Evolutionary conservation across 2,113 vertebrate species (phyloP).

Genomic region (Hemicordylus capensis): DNA sequence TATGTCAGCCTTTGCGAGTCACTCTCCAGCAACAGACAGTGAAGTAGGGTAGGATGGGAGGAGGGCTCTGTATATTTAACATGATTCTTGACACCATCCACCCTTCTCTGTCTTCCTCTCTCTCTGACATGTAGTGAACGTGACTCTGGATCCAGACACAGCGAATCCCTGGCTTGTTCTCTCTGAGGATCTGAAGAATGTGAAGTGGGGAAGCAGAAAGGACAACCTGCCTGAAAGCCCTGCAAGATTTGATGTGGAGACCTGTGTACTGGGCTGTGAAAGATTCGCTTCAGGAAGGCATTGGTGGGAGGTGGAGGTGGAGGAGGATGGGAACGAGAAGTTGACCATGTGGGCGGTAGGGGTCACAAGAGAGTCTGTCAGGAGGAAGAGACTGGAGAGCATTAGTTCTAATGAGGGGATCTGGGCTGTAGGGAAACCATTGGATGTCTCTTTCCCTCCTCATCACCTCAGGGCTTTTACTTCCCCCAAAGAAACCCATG

Average conservation of each 20-base stretch:
- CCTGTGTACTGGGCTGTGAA: conserved; percentile 71
- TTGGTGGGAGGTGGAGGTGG: conserved; percentile 86
- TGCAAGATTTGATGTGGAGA: conserved; percentile 66
- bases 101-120: not conserved
- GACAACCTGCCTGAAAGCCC: conserved; percentile 37
- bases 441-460: too few species aligned
- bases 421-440: conserved; percentile 61
- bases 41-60: too few species aligned
- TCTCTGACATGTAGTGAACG: conserved; percentile 66
- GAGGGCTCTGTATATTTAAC: too few species aligned
- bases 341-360: conserved; percentile 56
- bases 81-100: not conserved
- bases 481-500: not conserved
- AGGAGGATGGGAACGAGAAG: not conserved
- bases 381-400: conserved; percentile 63
- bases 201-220: conserved; percentile 69
- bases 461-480: not conserved
- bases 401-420: conserved; percentile 65
- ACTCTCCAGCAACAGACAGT: not conserved
- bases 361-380: conserved; percentile 44
- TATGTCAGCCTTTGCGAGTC: too few species aligned
- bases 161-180: conserved; percentile 70
- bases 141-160: conserved; percentile 64
- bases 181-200: conserved; percentile 69
- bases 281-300: conserved; percentile 75